Evolutionary conservation across 2,888 invertebrate genomes (phyloP).

Genomic region (Lycia hirtaria): DNA sequence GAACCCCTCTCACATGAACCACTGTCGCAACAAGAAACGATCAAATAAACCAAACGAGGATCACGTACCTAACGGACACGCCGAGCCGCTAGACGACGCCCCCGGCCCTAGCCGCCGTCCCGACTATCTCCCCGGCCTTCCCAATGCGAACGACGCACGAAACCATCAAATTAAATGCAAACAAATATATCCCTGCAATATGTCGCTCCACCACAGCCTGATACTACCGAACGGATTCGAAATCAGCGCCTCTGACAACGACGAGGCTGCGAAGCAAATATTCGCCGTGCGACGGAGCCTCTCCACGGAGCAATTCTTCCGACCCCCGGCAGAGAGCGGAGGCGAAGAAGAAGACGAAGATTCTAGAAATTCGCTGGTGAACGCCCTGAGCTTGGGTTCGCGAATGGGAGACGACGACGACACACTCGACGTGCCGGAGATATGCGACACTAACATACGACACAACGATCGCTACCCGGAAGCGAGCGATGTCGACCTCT

Average conservation of each 20-base stretch:
- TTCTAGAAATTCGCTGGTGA: conserved; percentile 44
- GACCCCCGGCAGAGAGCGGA: not conserved
- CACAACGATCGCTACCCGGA: conserved; percentile 78
- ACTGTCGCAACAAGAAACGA: not conserved
- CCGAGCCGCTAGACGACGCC: not conserved
- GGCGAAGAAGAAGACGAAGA: conserved; percentile 40
- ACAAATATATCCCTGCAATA: conserved; percentile 39
- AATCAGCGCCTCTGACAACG: conserved; percentile 46
- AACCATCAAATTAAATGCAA: conserved; percentile 45
- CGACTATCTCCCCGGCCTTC: conserved; percentile 19
- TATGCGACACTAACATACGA: conserved; percentile 74
- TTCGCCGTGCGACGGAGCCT: conserved; percentile 59
- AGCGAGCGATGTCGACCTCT: conserved; percentile 69
- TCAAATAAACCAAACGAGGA: not conserved
- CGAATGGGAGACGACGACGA: conserved; percentile 49
- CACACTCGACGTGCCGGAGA: conserved; percentile 43
- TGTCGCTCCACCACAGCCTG: conserved; percentile 63
- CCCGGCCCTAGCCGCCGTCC: conserved; percentile 21
- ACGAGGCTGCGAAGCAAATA: conserved; percentile 52
- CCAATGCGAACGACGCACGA: conserved; percentile 35
- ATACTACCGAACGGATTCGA: conserved; percentile 49
- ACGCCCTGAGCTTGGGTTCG: conserved; percentile 53
- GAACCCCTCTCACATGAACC: not conserved
- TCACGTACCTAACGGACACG: not conserved
- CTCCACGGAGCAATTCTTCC: conserved; percentile 60